Evolutionary conservation across 2,797 vertebrate species (phyloP).

Genomic region (Chaenodraco wilsoni): DNA sequence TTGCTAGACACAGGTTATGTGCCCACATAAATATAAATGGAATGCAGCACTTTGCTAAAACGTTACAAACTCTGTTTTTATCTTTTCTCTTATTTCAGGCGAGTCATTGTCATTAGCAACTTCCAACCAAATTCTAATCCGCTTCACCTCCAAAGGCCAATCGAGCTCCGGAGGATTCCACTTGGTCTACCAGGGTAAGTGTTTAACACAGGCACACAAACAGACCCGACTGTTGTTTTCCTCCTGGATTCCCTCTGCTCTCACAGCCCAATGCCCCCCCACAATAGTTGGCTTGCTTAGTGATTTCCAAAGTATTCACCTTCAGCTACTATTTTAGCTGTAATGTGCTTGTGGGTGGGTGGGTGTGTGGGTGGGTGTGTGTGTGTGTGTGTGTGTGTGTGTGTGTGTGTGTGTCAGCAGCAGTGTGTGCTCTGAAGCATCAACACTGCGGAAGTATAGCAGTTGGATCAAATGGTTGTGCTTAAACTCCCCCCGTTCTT

Average conservation of each 20-base stretch:
- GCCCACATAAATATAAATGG: background rate
- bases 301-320: slow-evolving; percentile 44
- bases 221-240: slow-evolving; percentile 9
- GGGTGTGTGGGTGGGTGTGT: too few relatives aligned
- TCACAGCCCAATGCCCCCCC: slow-evolving; percentile 4
- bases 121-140: slow-evolving; percentile 96
- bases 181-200: slow-evolving; percentile 96
- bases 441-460: slow-evolving; percentile 38
- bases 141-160: slow-evolving; percentile 94
- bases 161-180: slow-evolving; percentile 95
- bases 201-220: background rate
- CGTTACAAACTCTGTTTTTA: slow-evolving; percentile 12
- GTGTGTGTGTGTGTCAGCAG: slow-evolving; percentile 14
- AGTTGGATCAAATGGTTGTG: slow-evolving; percentile 46
- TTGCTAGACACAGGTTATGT: background rate
- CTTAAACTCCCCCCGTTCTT: slow-evolving; percentile 30
- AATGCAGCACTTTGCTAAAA: slow-evolving; percentile 18
- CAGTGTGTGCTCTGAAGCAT: slow-evolving; percentile 25
- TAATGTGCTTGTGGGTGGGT: background rate
- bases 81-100: slow-evolving; percentile 79
- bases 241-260: slow-evolving; percentile 20
- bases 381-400: too few relatives aligned
- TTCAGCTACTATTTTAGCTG: slow-evolving; percentile 29
- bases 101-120: slow-evolving; percentile 96
- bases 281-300: slow-evolving; percentile 36